Evolutionary conservation across 1,140 invertebrate species (phyloP).

Genomic region (Arion vulgaris): DNA sequence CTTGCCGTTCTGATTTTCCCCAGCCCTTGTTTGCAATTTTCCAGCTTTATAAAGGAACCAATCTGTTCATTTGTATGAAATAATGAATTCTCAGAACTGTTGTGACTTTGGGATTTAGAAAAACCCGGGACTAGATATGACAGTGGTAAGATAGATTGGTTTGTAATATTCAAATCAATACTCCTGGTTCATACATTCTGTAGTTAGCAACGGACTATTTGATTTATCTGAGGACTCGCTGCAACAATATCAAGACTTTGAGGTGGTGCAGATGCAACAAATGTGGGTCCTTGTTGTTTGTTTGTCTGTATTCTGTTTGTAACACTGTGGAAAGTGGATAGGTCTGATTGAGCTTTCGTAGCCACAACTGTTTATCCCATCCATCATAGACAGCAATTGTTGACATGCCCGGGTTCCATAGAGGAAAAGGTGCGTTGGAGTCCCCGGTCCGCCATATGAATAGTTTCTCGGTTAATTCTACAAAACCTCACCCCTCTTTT

Average conservation of each 20-base stretch:
- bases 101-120: not conserved
- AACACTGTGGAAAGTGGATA: constrained; percentile 60
- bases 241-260: not conserved
- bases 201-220: not conserved
- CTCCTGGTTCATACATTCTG: not conserved
- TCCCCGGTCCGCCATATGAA: too few relatives aligned
- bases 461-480: too few relatives aligned
- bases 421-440: constrained; percentile 31
- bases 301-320: not conserved
- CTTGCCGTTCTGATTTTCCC: not conserved
- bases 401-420: not conserved
- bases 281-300: not conserved
- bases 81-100: not conserved
- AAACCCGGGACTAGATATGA: not conserved
- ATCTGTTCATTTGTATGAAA: not conserved
- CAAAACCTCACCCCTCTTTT: too few relatives aligned
- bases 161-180: not conserved
- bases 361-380: constrained; percentile 50
- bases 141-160: not conserved
- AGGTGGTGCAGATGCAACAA: not conserved
- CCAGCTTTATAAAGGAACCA: not conserved
- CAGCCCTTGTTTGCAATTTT: not conserved
- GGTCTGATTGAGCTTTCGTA: constrained; percentile 57
- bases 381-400: constrained; percentile 46
- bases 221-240: not conserved